Percentiles rank a stretch among this genome's conserved stretches.
phyloP scores from a whole-genome alignment of 1,140 invertebrate genomes.

The Ostrea denselamellosa region DNA sequence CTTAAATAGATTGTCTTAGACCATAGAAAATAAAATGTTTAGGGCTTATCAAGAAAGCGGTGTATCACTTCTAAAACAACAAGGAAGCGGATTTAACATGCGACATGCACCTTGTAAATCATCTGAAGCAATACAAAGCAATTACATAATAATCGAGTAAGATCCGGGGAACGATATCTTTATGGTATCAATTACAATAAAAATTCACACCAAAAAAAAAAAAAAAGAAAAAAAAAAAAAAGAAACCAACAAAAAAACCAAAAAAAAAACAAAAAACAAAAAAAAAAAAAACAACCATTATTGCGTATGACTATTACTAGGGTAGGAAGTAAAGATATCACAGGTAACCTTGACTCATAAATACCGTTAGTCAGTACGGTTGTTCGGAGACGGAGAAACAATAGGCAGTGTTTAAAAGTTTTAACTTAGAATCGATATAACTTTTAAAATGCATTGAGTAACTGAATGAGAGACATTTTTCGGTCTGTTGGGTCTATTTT shows the following conservation, averaged over 20 bases:
- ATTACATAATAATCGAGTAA: neutral
- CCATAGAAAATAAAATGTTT: no score
- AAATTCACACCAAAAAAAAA: neutral
- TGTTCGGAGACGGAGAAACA: neutral
- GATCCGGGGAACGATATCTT: neutral
- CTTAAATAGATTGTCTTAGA: no score
- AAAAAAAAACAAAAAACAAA: no score
- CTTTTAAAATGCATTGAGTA: constrained; percentile 21
- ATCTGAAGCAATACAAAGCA: neutral
- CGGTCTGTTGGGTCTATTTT: constrained; percentile 20
- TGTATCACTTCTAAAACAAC: no score
- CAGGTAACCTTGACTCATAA: constrained; percentile 11
- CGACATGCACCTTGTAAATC: no score
- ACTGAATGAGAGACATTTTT: neutral
- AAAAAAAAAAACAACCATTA: neutral
- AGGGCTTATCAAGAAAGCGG: no score
- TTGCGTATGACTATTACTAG: neutral
- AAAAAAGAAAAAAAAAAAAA: neutral
- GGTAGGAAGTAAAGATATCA: neutral
- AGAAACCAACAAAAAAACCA: neutral
- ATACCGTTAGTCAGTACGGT: neutral
- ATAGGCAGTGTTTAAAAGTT: neutral
- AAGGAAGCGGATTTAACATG: no score
- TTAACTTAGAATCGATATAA: constrained; percentile 5
- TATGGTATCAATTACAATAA: neutral